These are phyloP conservation scores for Caenorhabditis parvicauda DNA, from an alignment of 2,888 invertebrate species.

Conservation along the genomic window DNA sequence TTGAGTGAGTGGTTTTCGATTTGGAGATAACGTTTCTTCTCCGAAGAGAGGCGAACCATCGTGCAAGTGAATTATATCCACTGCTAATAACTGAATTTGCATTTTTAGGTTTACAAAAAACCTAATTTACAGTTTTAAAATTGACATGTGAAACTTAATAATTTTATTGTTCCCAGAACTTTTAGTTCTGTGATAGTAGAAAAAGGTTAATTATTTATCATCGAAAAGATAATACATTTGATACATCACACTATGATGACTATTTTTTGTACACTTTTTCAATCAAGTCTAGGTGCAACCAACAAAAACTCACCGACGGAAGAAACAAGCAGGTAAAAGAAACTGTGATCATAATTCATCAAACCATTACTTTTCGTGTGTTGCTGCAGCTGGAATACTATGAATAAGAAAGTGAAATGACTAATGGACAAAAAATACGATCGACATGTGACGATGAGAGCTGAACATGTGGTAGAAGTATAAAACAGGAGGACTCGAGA, in stretches of 20 bases:
- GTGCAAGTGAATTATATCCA: conserved; percentile 44
- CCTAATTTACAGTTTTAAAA: neutral
- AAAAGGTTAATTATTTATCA: conserved; percentile 7
- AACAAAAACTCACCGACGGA: conserved; percentile 15
- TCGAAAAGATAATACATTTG: neutral
- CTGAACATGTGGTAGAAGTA: no score
- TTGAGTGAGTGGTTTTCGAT: conserved; percentile 57
- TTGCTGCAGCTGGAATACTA: no score
- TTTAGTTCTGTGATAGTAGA: no score
- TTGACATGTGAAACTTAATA: no score
- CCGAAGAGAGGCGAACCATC: conserved; percentile 61
- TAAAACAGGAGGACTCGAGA: no score
- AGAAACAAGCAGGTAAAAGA: conserved; percentile 21
- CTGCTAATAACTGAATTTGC: conserved; percentile 7
- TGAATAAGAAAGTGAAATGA: no score
- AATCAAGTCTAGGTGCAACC: no score
- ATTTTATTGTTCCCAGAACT: no score
- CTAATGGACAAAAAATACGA: no score
- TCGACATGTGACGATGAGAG: no score
- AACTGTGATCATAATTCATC: conserved; percentile 26
- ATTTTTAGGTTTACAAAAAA: neutral
- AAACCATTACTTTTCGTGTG: conserved; percentile 20
- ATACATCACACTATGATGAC: neutral
- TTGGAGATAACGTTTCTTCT: conserved; percentile 43
- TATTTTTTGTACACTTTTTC: no score